Conservation (phyloP, 2,797 vertebrate species). For the Morelia viridis region DNA sequence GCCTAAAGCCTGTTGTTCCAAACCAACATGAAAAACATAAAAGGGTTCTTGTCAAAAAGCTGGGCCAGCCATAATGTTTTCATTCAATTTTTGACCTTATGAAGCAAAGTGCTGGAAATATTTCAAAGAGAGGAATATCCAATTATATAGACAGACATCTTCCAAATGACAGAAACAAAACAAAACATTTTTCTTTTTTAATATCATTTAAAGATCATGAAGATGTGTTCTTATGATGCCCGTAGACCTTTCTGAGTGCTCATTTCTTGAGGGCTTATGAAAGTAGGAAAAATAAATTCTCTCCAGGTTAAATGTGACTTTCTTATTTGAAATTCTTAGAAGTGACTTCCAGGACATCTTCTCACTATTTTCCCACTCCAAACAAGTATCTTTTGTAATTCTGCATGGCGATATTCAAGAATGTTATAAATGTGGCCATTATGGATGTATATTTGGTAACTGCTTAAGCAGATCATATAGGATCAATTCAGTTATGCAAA, state of each 20-base stretch:
- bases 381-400: not conserved
- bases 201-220: conserved; percentile 21
- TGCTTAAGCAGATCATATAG: not conserved
- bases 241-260: conserved; percentile 15
- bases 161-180: conserved; percentile 28
- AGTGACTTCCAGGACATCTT: not conserved
- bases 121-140: conserved; percentile 40
- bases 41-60: not conserved
- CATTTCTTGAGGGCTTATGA: not conserved
- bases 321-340: conserved; percentile 4
- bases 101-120: conserved; percentile 32
- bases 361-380: not conserved
- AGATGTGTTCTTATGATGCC: conserved; percentile 35
- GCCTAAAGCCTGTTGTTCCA: not conserved
- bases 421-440: not conserved
- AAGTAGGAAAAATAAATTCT: conserved; percentile 31
- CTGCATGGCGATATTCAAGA: not conserved
- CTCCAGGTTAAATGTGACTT: not conserved
- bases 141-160: not conserved
- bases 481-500: not conserved
- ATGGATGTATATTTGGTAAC: not conserved
- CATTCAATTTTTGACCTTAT: not conserved
- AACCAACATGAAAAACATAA: not conserved
- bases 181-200: conserved; percentile 35
- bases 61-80: not conserved